A percentile compares a stretch with the other conserved stretches of the same genome.
Evolutionary conservation across 2,888 invertebrate species (phyloP).

Genomic region (Theretra japonica): DNA sequence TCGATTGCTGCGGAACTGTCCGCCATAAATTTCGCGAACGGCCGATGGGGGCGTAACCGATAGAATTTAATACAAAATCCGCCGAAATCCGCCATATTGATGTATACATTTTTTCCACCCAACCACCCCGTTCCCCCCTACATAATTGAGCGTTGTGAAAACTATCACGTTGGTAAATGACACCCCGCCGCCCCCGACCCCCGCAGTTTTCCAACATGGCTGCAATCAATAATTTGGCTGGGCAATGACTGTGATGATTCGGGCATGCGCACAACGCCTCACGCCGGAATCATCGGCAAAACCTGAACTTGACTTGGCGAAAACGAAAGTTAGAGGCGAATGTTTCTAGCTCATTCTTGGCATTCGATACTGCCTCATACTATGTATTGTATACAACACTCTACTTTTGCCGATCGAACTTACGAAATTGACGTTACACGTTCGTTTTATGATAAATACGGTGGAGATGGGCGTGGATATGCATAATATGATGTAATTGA

Average conservation of each 20-base stretch:
- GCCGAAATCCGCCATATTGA: conserved; percentile 77
- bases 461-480: background rate
- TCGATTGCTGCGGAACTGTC: conserved; percentile 58
- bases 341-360: conserved; percentile 82
- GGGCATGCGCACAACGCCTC: conserved; percentile 70
- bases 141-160: conserved; percentile 84
- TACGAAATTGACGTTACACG: conserved; percentile 1
- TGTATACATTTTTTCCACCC: conserved; percentile 75
- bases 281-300: conserved; percentile 75
- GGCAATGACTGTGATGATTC: conserved; percentile 84
- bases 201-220: conserved; percentile 81
- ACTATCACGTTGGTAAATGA: conserved; percentile 83
- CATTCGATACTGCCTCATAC: conserved; percentile 54
- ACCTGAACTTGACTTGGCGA: conserved; percentile 84
- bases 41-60: conserved; percentile 66
- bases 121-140: conserved; percentile 60
- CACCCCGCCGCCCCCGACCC: conserved; percentile 58
- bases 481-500: background rate
- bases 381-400: conserved; percentile 1
- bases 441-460: conserved; percentile 4
- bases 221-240: conserved; percentile 83
- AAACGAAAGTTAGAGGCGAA: conserved; percentile 81
- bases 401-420: conserved; percentile 10
- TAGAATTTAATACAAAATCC: conserved; percentile 81
- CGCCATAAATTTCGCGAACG: conserved; percentile 63